Conservation (phyloP, 2,888 invertebrate genomes). For the Microctonus brassicae region DNA sequence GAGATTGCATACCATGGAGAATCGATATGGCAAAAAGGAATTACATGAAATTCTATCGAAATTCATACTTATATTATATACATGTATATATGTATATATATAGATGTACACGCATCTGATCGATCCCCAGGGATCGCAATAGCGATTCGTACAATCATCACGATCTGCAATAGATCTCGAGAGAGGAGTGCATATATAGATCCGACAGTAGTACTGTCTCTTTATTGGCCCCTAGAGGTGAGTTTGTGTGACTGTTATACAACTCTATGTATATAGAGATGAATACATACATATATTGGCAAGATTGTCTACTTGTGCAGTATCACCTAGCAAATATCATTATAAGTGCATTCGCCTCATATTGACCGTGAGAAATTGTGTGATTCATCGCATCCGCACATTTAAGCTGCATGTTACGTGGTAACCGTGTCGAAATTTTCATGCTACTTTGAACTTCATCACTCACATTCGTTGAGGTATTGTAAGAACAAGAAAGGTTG, state of each 20-base stretch:
- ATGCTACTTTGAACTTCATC: too few relatives aligned
- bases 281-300: background rate
- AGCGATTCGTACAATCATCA: constrained; percentile 12
- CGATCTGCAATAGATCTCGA: constrained; percentile 20
- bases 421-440: too few relatives aligned
- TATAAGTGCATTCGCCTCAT: background rate
- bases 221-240: constrained; percentile 28
- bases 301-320: background rate
- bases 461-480: too few relatives aligned
- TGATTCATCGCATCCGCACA: too few relatives aligned
- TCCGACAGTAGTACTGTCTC: constrained; percentile 17
- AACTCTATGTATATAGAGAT: background rate
- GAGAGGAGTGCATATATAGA: constrained; percentile 30
- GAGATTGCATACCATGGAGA: background rate
- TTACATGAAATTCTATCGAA: constrained; percentile 19
- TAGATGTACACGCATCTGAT: constrained; percentile 18
- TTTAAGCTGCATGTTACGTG: too few relatives aligned
- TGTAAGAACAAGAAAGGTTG: too few relatives aligned
- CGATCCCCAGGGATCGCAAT: constrained; percentile 28
- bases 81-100: too few relatives aligned
- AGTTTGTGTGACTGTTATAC: background rate
- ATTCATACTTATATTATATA: too few relatives aligned
- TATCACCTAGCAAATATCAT: constrained; percentile 26
- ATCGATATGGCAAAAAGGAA: background rate
- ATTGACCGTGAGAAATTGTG: background rate